Percentiles rank a stretch among this genome's conserved stretches.
phyloP scores from a whole-genome alignment of 2,797 vertebrate genomes.

The Sandelia bainsii region DNA sequence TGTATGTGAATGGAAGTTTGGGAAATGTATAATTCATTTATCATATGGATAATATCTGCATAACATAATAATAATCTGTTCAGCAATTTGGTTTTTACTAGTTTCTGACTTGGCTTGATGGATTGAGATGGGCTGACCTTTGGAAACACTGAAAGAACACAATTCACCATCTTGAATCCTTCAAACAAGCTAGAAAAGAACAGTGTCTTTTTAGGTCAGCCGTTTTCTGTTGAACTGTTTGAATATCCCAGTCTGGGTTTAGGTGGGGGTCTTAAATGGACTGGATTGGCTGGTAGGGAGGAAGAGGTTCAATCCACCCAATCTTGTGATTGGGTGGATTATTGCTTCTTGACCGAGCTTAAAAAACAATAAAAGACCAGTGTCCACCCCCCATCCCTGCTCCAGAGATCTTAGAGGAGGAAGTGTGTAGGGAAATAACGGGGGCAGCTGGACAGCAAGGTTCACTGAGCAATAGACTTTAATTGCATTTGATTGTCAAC shows the following conservation, averaged over 20 bases:
- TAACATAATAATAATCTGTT: constrained; percentile 11
- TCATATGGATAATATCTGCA: constrained; percentile 47
- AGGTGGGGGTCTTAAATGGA: constrained; percentile 7
- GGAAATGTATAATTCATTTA: constrained; percentile 38
- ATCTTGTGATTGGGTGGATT: constrained; percentile 70
- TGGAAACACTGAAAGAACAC: neutral
- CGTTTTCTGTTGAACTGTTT: constrained; percentile 42
- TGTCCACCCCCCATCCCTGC: constrained; percentile 17
- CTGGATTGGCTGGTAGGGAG: constrained; percentile 52
- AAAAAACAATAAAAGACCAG: constrained; percentile 46
- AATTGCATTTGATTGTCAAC: constrained; percentile 69
- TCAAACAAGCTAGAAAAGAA: constrained; percentile 4
- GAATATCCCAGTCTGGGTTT: constrained; percentile 45
- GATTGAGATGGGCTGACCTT: neutral
- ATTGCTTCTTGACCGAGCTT: constrained; percentile 55
- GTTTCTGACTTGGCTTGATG: constrained; percentile 4
- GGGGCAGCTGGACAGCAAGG: constrained; percentile 56
- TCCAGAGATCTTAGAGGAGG: constrained; percentile 23
- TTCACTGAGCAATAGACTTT: constrained; percentile 73
- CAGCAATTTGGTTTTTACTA: constrained; percentile 8
- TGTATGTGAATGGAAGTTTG: constrained; percentile 44
- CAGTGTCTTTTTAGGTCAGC: constrained; percentile 47
- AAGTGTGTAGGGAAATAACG: constrained; percentile 11
- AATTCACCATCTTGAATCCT: constrained; percentile 19
- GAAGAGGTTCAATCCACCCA: constrained; percentile 26